Base-by-base conservation (phyloP, 2,113 vertebrate species). In the Brachypodius melanocephalos region DNA sequence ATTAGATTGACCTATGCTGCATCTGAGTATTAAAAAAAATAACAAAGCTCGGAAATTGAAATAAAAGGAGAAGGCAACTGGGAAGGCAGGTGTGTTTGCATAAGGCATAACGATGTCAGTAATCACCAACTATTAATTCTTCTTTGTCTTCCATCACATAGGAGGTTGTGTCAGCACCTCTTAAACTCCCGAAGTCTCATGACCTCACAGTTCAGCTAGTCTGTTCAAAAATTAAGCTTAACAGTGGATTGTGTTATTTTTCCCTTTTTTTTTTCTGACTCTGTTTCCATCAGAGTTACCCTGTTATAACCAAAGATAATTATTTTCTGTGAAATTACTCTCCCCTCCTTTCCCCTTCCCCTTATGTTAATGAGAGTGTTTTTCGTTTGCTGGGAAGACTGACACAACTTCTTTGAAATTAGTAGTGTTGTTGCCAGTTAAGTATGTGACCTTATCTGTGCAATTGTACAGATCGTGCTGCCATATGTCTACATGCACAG, bases 361-460 rank as follows among this genome's bases (percentile, higher is more conserved):
- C 51, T 71, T 74, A 69, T 77, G 88, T 83, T 95, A 93, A 94
- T 90, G 54, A 91, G 69, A 72, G 48, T 46, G 32, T n/a, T 90
- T 95, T 88, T 93, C 85, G 45, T 71, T 92, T 59, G 43, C 55
- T 67, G 40, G 14, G 17, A 93, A 94, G 88, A 96, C 73, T 96
- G 83, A 92, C 89, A 92, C 82, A 90, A 90, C 90, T 93, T 93
- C 73, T 89, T 96, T 95, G 94, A 95, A 95, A 79, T 90, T 92
- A 81, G 69, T 92, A 40, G 72, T 48, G 80, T 79, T 96, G 74
- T 85, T 96, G 88, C 96, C 88, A 95, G 89, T 90, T 78, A 86
- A 95, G 65, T 92, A 42, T 89, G 95, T 95, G 94, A 96, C 96
- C 95, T 97, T 95, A 96, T 95, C 94, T 84, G 36, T 94, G 75